Evolutionary conservation across 23 tunicate species (phyloP).

Genomic region (Halocynthia roretzi): DNA sequence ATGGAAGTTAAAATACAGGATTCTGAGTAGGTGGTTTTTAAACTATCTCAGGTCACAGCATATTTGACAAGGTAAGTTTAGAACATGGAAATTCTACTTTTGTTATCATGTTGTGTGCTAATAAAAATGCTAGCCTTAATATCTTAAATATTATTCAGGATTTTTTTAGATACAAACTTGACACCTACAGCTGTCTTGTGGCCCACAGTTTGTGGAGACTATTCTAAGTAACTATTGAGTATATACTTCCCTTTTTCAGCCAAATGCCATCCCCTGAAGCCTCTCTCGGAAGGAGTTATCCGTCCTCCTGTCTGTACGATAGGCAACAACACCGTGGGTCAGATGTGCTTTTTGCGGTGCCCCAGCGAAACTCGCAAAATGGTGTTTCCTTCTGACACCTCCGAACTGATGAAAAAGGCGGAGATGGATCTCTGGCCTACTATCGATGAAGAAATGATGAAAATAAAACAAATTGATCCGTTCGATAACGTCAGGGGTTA

Average conservation of each 20-base stretch:
- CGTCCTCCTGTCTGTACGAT: slow-evolving; percentile 24
- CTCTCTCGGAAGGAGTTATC: slow-evolving; percentile 11
- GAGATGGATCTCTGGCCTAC: neutral
- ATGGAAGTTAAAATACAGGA: too few species aligned
- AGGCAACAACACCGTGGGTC: slow-evolving; percentile 14
- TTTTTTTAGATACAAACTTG: too few species aligned
- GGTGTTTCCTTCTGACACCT: slow-evolving; percentile 6
- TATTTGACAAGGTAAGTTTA: too few species aligned
- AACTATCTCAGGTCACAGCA: too few species aligned
- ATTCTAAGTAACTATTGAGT: neutral
- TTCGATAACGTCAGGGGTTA: slow-evolving; percentile 9
- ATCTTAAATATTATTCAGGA: too few species aligned
- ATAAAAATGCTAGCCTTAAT: too few species aligned
- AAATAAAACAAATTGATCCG: neutral
- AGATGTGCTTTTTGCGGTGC: slow-evolving; percentile 43
- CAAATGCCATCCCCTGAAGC: slow-evolving; percentile 19
- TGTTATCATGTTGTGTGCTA: too few species aligned
- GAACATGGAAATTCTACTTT: too few species aligned
- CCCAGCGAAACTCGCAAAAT: slow-evolving; percentile 7
- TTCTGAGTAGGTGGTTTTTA: too few species aligned
- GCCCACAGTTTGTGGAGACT: too few species aligned
- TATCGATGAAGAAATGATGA: neutral
- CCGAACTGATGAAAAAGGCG: neutral
- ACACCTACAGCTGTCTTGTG: too few species aligned
- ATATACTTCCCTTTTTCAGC: neutral